Conservation (phyloP, 1,140 invertebrate species). For the Lethrus apterus region DNA sequence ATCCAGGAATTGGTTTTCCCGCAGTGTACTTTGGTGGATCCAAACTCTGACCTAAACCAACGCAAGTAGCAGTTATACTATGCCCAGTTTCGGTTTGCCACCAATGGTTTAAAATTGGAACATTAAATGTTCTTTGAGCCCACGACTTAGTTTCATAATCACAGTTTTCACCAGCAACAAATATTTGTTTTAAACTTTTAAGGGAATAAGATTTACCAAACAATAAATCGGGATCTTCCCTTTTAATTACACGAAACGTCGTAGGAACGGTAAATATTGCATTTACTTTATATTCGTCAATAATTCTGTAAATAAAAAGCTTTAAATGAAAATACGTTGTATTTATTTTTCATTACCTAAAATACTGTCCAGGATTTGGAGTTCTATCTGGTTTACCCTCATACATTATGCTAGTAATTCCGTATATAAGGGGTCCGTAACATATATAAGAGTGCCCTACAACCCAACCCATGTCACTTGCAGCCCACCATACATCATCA, state of each 20-base stretch:
- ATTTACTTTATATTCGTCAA: constrained; percentile 77
- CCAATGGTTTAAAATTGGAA: constrained; percentile 89
- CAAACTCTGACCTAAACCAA: constrained; percentile 61
- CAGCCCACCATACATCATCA: constrained; percentile 86
- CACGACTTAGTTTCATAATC: constrained; percentile 85
- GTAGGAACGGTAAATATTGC: constrained; percentile 86
- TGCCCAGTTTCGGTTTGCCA: constrained; percentile 95
- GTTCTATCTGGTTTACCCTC: constrained; percentile 93
- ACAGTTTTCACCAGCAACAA: constrained; percentile 90
- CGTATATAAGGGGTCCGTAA: constrained; percentile 78
- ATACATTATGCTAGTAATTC: constrained; percentile 81
- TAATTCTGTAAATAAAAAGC: constrained; percentile 55
- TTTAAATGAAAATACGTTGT: background rate
- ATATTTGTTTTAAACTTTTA: constrained; percentile 69
- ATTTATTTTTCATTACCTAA: constrained; percentile 50
- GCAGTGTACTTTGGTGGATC: constrained; percentile 59
- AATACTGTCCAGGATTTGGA: constrained; percentile 84
- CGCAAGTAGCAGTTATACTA: constrained; percentile 74
- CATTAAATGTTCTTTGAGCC: constrained; percentile 72
- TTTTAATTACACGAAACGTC: constrained; percentile 74
- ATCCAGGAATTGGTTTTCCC: constrained; percentile 75
- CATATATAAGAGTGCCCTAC: constrained; percentile 92
- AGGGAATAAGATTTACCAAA: constrained; percentile 61
- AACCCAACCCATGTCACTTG: constrained; percentile 80
- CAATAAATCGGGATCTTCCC: constrained; percentile 62